Evolutionary conservation across 2,888 invertebrate genomes (phyloP), one percentile per base, ranked within the genome.

Genomic region (Eremobia ochroleuca): DNA sequence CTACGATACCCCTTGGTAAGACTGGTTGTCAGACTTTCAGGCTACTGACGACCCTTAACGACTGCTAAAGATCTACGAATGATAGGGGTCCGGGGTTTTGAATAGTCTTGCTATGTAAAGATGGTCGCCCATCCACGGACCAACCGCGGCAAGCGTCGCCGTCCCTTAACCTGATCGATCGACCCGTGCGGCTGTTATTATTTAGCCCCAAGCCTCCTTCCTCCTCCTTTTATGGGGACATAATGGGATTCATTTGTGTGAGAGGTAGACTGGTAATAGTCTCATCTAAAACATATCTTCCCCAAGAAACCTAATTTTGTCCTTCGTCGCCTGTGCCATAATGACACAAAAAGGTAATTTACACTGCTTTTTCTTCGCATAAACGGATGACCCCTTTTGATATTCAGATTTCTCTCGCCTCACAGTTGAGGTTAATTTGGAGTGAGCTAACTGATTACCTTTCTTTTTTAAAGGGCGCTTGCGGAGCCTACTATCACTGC

Each of bases 321-420:
- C 28, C 25, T 55, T 64, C 21, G 21, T 64, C 62, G 52, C n/a
- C 46, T 61, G 34, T 31, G 40, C 40, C 81, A 46, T 55, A 69
- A 81, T 40, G 66, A 62, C 76, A 66, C 75, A 76, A 72, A 77
- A 83, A 77, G 58, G 73, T 88, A 79, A 88, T 88, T 80, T 78
- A 82, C 76, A 78, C 80, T 70, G 78, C 58, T 86, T 83, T 85
- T 85, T 78, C 78, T 78, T 73, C 74, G 65, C 71, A 76, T 85
- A 85, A 90, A 82, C 79, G 86, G 83, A 85, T 91, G 84, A 85
- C 85, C 83, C 86, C 87, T 87, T 90, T 90, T 90, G 87, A 87
- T 86, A 87, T 90, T 89, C 85, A 85, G 88, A 88, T 90, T 88
- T 88, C 76, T 85, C 81, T 77, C 85, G 73, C 78, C 83, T 65